Evolutionary conservation across 2,888 invertebrate species (phyloP), one percentile per base, ranked within the genome.

Genomic region (Lithophane semibrunnea): DNA sequence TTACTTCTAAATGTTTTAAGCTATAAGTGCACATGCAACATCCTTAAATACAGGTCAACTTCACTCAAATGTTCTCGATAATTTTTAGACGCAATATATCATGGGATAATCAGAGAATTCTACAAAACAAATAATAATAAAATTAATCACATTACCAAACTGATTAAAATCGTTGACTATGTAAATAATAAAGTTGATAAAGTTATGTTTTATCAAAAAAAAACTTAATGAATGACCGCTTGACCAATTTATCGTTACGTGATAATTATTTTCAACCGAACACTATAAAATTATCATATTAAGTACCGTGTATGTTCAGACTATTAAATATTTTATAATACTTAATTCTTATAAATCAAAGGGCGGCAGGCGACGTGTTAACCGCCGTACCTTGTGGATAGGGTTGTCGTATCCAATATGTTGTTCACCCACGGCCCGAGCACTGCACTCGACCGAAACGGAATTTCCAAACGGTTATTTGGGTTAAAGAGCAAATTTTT

Each of bases 311-410:
- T 80, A 86, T 79, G 83, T 79, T 63, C 71, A 58, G 79, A 75
- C 80, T 86, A 90, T 88, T 86, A 88, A 89, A 90, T 89, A 86
- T 88, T 88, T 88, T 89, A 37, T 89, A 88, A 86, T 91, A n/a
- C n/a, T n/a, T n/a, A 91, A 90, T 89, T 90, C 87, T 92, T 90
- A 89, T 92, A 91, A 92, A 93, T 93, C 90, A 91, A 92, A 91
- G 88, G 90, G 90, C 88, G 90, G 85, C 88, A 82, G 86, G 86
- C 88, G 90, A 88, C 88, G 90, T 92, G 92, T 90, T 92, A 92
- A 92, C 89, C 89, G 86, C 81, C 71, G 70, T 79, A 79, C 86
- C 86, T 82, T 90, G 86, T 90, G 88, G 89, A 88, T 90, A 89
- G 89, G 90, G 89, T 79, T 89, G 87, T 82, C 83, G 73, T 42